Evolutionary conservation across 1,140 invertebrate species (phyloP), one percentile per base, ranked within the genome.

Genomic region (Bombus pascuorum): DNA sequence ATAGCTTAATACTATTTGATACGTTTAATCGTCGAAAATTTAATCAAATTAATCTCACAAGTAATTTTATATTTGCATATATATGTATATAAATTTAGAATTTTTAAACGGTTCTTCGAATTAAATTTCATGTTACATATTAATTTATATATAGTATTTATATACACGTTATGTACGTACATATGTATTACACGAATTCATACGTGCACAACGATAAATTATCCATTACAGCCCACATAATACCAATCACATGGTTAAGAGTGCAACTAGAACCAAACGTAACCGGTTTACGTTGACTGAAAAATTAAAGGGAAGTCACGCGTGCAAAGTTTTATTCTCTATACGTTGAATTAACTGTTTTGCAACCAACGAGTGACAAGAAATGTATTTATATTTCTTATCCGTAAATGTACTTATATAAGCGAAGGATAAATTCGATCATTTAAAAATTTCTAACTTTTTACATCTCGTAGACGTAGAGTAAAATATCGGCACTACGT

Each of bases 281-380:
- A 66, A 66, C 65, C 65, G 65, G 65, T 66, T 66, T 66, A 15
- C n/a, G n/a, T 32, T 32, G 65, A 18, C 65, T 66, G 65, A 32
- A 66, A 66, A 66, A 66, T 66, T 66, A 32, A 66, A 66, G n/a
- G 65, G n/a, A 66, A 66, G n/a, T 66, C 65, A 32, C n/a, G 65
- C 65, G 65, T 66, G 15, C 15, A 32, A 32, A 66, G 32, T 66
- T 66, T 32, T 66, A 12, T 53, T 6, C 47, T 15, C n/a, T 15
- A 3, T 18, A 66, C n/a, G 15, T 32, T 66, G n/a, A 66, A 32
- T 66, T 8, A 66, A 66, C 15, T 3, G n/a, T 66, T 66, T 66
- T 32, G n/a, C 12, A 18, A 32, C 5, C 13, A 15, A 65, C 13
- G n/a, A 66, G 32, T 32, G n/a, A 32, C 10, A 13, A 32, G 28